Base-by-base conservation (phyloP, 2,888 invertebrate genomes). In the Aplocera efformata region DNA sequence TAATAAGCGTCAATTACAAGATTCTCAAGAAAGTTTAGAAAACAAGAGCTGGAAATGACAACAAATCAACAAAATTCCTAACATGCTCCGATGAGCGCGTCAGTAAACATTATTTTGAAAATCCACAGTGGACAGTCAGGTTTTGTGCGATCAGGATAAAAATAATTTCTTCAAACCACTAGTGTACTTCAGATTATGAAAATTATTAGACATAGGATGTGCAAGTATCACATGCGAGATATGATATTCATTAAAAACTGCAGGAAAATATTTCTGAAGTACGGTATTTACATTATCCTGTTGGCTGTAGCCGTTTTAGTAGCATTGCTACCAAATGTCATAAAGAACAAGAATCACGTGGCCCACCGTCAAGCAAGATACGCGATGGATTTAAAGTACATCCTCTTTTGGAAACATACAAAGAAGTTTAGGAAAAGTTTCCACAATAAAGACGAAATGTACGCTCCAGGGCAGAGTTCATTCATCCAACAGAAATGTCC, bases 401-500 rank as follows among this genome's bases (percentile, higher is more conserved):
- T 88, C 23, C 53, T 85, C 0, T 70, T 85, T 40, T 88, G 83
- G 81, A 75, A 63, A 0, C 57, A 60, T 7, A 40, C 44, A 0
- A 60, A 48, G 10, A 47, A 34, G 4, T 59, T 36, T 30, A 50
- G 51, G 17, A 56, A 49, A 31, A 39, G 21, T 31, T 58, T 44
- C 30, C 51, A 31, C 1, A 49, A 56, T 1, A 55, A 49, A 34
- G 44, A 54, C 0, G 31, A 44, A 3, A 56, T 67, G 26, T 64
- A 71, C 34, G 26, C 50, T 1, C 41, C 58, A 7, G 77, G 86
- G 11, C 79, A 82, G 34, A 61, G 24, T 7, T 43, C 62, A 32
- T 78, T 88, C 48, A 69, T 81, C n/a, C 57, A 71, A 10, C 75
- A 84, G 44, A 72, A 74, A 17, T 88, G 88, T 52, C 50, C 67